phyloP scores from a whole-genome alignment of 2,113 vertebrate genomes.

The Coptodon bakossiorum region DNA sequence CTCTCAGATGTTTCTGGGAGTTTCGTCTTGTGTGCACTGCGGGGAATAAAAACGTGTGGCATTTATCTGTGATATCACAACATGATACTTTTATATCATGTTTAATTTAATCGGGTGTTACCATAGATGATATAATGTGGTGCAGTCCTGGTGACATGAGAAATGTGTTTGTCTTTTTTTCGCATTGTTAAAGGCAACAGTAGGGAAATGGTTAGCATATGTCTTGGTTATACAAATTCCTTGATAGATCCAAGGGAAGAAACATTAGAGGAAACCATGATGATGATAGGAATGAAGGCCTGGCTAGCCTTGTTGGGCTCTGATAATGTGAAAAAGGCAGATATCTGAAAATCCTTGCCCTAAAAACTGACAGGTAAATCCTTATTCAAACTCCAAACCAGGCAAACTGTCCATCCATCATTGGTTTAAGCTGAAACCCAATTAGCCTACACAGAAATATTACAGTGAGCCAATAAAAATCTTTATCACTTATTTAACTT shows the following conservation, averaged over 20 bases:
- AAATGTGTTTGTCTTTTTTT: background rate
- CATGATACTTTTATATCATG: background rate
- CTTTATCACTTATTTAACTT: background rate
- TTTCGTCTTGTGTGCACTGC: background rate
- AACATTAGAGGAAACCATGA: background rate
- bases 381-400: background rate
- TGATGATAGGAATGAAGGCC: background rate
- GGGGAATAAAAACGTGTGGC: background rate
- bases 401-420: background rate
- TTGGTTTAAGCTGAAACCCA: background rate
- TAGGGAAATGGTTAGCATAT: background rate
- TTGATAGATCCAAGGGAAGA: background rate
- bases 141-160: background rate
- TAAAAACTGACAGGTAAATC: background rate
- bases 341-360: background rate
- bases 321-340: background rate
- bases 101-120: background rate
- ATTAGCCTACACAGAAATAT: background rate
- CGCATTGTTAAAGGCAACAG: background rate
- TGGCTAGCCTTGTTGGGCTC: background rate
- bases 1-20: background rate
- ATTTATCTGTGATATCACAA: background rate
- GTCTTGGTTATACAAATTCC: background rate
- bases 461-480: background rate
- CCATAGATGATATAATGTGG: background rate